phyloP scores from a whole-genome alignment of 2,113 vertebrate genomes.

The Lycocorax pyrrhopterus region DNA sequence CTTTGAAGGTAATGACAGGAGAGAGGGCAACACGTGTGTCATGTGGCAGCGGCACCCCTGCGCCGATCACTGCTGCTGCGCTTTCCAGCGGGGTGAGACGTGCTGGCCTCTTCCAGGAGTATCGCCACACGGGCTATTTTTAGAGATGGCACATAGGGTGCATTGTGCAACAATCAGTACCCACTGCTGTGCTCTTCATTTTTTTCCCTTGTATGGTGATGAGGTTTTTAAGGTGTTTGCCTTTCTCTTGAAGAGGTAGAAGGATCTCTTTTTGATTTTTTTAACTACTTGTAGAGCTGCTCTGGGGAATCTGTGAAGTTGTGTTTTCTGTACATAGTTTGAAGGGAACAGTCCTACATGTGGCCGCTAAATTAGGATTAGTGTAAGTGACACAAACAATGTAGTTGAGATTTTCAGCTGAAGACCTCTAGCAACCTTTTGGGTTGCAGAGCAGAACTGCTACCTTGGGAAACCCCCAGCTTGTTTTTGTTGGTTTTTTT shows the following conservation, averaged over 20 bases:
- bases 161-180: not conserved
- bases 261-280: not conserved
- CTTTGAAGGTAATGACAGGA: conserved; percentile 27
- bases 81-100: conserved; percentile 12
- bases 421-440: not conserved
- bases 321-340: not conserved
- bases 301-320: fast-evolving
- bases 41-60: not conserved
- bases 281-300: not conserved
- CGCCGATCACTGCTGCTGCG: not conserved
- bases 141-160: not conserved
- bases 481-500: not conserved
- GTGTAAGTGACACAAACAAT: not conserved
- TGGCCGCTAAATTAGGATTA: not conserved
- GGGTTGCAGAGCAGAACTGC: not conserved
- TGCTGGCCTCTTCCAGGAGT: not conserved
- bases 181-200: not conserved
- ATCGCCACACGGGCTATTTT: not conserved
- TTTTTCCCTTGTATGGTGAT: conserved; percentile 54
- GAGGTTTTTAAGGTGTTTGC: conserved; percentile 21
- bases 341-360: not conserved
- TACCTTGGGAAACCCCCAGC: not conserved
- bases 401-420: not conserved
- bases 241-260: not conserved
- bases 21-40: not conserved